phyloP scores from a whole-genome alignment of 2,888 invertebrate genomes.

The Tenthredo mesomela region DNA sequence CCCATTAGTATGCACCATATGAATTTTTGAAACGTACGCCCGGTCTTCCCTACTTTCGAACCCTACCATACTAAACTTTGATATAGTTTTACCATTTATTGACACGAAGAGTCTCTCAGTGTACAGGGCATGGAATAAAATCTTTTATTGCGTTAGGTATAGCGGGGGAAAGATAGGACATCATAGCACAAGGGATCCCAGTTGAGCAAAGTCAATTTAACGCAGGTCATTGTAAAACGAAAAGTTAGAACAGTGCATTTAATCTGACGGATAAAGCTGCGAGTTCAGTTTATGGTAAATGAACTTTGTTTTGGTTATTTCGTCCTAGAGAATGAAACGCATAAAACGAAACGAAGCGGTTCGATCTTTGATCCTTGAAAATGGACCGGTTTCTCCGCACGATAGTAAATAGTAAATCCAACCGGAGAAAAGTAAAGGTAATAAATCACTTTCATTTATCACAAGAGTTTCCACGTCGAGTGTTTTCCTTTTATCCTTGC shows the following conservation, averaged over 20 bases:
- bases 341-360: neutral
- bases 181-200: neutral
- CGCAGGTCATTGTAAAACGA: neutral
- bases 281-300: neutral
- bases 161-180: neutral
- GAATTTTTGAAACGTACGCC: too few relatives aligned
- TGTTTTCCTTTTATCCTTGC: constrained; percentile 36
- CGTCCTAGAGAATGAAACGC: neutral
- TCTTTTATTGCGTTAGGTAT: neutral
- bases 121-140: neutral
- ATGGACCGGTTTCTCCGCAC: neutral
- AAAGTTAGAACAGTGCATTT: neutral
- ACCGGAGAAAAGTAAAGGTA: neutral
- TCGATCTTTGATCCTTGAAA: constrained; percentile 8
- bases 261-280: neutral
- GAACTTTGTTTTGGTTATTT: neutral
- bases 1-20: too few relatives aligned
- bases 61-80: too few relatives aligned
- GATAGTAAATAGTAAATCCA: constrained; percentile 1
- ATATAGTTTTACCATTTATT: too few relatives aligned
- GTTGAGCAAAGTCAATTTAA: neutral
- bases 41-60: too few relatives aligned
- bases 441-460: constrained; percentile 42
- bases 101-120: too few relatives aligned
- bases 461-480: constrained; percentile 40